Evolutionary conservation across 1,140 invertebrate species (phyloP).

Genomic region (Drosophila murphyi): DNA sequence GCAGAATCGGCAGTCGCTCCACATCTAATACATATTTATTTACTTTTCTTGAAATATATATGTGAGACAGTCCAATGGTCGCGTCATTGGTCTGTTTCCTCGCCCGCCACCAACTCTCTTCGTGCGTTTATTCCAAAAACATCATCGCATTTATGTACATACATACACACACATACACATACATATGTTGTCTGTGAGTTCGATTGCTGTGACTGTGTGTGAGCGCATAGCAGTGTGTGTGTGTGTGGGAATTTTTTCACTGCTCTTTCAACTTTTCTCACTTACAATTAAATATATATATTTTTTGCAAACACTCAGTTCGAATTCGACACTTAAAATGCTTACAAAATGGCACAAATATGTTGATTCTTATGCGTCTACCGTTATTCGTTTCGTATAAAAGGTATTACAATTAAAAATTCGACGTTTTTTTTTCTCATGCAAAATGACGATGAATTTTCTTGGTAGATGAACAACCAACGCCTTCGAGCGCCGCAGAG

Average conservation of each 20-base stretch:
- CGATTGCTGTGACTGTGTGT: conserved; percentile 43
- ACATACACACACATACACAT: conserved; percentile 23
- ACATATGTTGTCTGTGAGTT: conserved; percentile 53
- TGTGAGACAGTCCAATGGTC: conserved; percentile 47
- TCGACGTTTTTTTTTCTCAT: conserved; percentile 78
- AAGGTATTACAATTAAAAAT: conserved; percentile 76
- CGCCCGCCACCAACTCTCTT: conserved; percentile 48
- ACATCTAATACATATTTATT: conserved; percentile 44
- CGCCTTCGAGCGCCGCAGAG: conserved; percentile 66
- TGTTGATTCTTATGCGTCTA: conserved; percentile 71
- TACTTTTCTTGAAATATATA: conserved; percentile 37
- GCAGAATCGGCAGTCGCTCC: conserved; percentile 14
- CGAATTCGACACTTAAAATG: conserved; percentile 72
- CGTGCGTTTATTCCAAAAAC: conserved; percentile 68
- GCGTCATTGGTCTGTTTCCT: conserved; percentile 58
- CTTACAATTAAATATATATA: conserved; percentile 68
- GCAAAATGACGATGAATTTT: conserved; percentile 78
- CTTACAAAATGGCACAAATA: conserved; percentile 80
- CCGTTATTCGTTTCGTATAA: conserved; percentile 68
- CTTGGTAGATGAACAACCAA: conserved; percentile 78
- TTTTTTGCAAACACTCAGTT: conserved; percentile 65
- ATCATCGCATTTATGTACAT: conserved; percentile 70
- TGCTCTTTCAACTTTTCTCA: conserved; percentile 68
- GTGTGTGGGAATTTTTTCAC: conserved; percentile 80
- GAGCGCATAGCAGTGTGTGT: conserved; percentile 33